Conservation (phyloP, 2,113 vertebrate species). For the Sceloporus tristichus region DNA sequence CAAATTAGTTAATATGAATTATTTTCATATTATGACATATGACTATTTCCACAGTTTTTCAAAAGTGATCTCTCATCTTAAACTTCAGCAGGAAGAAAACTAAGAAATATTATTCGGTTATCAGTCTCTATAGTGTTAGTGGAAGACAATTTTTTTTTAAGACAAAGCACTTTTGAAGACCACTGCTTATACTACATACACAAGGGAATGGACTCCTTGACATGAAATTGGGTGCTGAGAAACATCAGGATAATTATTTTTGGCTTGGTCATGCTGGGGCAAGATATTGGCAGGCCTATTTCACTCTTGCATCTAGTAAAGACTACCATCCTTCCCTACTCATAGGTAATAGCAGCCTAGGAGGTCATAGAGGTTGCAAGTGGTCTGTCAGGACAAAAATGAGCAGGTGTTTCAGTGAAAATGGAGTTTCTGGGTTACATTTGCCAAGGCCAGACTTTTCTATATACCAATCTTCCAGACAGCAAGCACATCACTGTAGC, state of each 20-base stretch:
- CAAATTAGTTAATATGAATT: not conserved
- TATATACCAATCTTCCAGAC: constrained; percentile 31
- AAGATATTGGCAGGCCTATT: not conserved
- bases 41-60: not conserved
- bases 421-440: constrained; percentile 24
- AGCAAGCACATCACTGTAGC: not conserved
- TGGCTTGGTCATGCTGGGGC: accelerated
- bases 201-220: not conserved
- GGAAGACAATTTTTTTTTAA: not conserved
- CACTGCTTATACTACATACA: not conserved
- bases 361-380: not conserved
- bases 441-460: constrained; percentile 18
- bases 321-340: not conserved
- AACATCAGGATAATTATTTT: not conserved
- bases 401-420: not conserved
- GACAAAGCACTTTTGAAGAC: not conserved
- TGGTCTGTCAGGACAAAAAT: not conserved
- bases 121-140: not conserved
- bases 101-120: not conserved
- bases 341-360: not conserved
- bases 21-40: too few relatives aligned
- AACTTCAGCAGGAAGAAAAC: not conserved
- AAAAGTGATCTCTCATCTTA: not conserved
- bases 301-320: not conserved
- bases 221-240: not conserved